These are phyloP conservation scores for Pteronotus mesoamericanus DNA, from an alignment of 2,797 vertebrate species.

Conservation along the genomic window DNA sequence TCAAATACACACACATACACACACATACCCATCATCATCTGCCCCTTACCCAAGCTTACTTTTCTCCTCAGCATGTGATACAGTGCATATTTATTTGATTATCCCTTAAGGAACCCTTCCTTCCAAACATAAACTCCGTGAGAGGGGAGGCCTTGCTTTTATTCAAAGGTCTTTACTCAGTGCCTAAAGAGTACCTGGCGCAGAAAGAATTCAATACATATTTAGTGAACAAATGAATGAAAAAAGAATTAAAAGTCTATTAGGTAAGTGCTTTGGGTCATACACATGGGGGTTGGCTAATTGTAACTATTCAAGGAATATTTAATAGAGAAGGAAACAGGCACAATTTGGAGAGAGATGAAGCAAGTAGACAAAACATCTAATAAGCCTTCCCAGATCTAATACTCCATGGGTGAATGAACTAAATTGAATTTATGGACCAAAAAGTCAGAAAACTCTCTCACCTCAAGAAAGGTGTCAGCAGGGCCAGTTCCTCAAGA, in stretches of 20 bases:
- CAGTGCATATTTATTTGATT: neutral
- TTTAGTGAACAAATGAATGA: neutral
- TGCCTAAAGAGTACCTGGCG: neutral
- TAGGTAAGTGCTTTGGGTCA: neutral
- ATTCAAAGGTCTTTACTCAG: neutral
- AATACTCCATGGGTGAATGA: neutral
- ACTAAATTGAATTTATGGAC: slow-evolving; percentile 29
- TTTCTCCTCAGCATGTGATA: neutral
- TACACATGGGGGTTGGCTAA: neutral
- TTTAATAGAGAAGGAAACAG: neutral
- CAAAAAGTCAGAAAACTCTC: neutral
- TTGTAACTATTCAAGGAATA: neutral
- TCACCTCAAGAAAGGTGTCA: neutral
- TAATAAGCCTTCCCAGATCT: neutral
- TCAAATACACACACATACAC: neutral
- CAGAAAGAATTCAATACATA: neutral
- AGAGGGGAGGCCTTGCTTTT: neutral
- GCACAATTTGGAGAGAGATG: slow-evolving; percentile 8
- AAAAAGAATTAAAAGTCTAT: neutral
- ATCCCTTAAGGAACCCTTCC: neutral
- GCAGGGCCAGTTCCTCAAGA: too few relatives aligned
- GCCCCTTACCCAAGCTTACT: neutral
- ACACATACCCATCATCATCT: neutral
- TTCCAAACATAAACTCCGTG: neutral
- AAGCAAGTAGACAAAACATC: neutral